Base-by-base conservation (phyloP, 2,888 invertebrate species). In the Fissipunctia ypsillon region DNA sequence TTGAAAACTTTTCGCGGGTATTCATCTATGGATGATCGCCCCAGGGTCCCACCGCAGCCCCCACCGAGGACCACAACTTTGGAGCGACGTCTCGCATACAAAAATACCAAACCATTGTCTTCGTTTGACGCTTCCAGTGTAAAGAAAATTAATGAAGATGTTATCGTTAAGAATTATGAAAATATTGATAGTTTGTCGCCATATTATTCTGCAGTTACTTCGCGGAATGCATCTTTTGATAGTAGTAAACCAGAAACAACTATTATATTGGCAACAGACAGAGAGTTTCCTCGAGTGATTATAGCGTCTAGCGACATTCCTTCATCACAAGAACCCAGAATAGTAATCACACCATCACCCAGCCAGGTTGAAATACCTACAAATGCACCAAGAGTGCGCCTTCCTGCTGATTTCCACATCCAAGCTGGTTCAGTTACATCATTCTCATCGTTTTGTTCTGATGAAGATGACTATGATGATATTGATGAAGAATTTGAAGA, bases 1-100 rank as follows among this genome's bases (percentile, higher is more conserved):
- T 90, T 96, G 72, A 95, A 95, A 91, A 93, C 93, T 78, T 96
- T 96, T 86, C 90, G 93, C 72, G 90, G 92, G 67, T 93, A 88
- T 78, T 83, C 87, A 14, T 91, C 90, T 69, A 78, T 86, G 79
- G 95, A 95, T 67, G 95, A 95, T 73, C 93, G 91, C 19, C 88
- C 91, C 2, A 96, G 94, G 91, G 92, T 97, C 73, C 97, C 97
- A 0, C 98, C 98, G 0, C 96, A 97, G 76, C 98, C 98, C 4
- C 98, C 98, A 0, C 98, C 98, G 0, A 95, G 98, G 88, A 97
- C 97, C 6, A 97, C 97, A 48, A 98, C 98, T 7, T 94, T 98
- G 67, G 97, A 97, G 38, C 94, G 97, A 57, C 96, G 97, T 77
- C 92, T 95, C 38, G 95, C 94, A 6, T 96, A 94, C 73, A 93